phyloP scores from a whole-genome alignment of 2,888 invertebrate species.

The Stenchaetothrips biformis region DNA sequence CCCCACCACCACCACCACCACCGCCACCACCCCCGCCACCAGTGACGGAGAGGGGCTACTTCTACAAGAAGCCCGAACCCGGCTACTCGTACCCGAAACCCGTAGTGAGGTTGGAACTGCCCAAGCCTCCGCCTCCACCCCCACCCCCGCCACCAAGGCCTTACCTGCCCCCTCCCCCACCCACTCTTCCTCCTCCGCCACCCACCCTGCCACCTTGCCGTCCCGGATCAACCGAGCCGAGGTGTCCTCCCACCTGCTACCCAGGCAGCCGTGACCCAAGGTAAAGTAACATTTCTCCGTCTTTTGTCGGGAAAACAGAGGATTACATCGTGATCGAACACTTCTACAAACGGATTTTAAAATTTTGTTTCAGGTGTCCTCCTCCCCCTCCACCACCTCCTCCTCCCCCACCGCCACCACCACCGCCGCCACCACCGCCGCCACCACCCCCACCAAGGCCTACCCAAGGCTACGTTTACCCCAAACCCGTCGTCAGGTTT shows the following conservation, averaged over 20 bases:
- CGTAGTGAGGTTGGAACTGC: background rate
- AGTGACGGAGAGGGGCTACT: too few species aligned
- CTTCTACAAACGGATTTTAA: too few species aligned
- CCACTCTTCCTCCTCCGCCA: too few species aligned
- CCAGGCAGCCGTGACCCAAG: too few species aligned
- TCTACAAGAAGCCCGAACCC: too few species aligned
- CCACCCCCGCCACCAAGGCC: background rate
- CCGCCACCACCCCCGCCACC: slow-evolving; percentile 36
- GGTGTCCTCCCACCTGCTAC: too few species aligned
- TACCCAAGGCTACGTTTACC: background rate
- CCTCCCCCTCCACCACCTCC: background rate
- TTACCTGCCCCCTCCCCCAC: too few species aligned
- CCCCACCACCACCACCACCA: slow-evolving; percentile 20
- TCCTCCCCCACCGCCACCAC: background rate
- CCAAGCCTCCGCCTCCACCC: background rate
- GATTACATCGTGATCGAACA: too few species aligned
- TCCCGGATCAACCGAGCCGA: too few species aligned
- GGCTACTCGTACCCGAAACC: background rate
- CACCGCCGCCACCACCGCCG: background rate
- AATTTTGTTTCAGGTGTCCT: background rate
- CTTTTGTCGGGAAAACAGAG: too few species aligned
- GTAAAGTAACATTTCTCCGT: background rate
- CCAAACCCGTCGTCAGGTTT: background rate
- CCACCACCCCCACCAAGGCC: background rate
- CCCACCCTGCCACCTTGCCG: background rate